phyloP scores from a whole-genome alignment of 2,113 vertebrate genomes.

The Myotis brandtii region DNA sequence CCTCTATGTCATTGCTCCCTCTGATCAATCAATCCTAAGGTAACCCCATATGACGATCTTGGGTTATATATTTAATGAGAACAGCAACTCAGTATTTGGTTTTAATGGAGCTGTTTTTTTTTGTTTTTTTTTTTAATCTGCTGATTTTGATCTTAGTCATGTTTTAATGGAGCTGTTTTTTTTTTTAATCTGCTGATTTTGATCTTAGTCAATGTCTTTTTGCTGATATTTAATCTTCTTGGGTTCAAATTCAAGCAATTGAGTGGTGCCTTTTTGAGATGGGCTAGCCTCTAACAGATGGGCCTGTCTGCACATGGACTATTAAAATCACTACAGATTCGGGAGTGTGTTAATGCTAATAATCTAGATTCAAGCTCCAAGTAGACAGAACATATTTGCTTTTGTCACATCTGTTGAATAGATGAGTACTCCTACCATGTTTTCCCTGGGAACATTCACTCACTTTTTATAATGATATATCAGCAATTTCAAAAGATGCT shows the following conservation, averaged over 20 bases:
- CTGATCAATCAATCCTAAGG: not conserved
- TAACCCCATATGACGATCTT: not conserved
- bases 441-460: constrained; percentile 49
- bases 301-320: not conserved
- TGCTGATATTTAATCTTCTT: constrained; percentile 2
- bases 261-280: not conserved
- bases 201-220: not conserved
- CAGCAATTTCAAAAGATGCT: constrained; percentile 33
- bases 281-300: not conserved
- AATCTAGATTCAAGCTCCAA: not conserved
- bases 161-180: not conserved
- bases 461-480: constrained; percentile 60
- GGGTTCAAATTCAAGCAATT: not conserved
- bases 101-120: not conserved
- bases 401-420: constrained; percentile 45
- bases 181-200: not conserved
- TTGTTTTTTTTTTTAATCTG: not conserved
- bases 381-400: not conserved
- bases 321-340: not conserved
- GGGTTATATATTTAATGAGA: not conserved
- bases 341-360: not conserved
- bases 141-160: not conserved
- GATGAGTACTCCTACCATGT: not conserved
- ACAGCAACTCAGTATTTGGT: not conserved
- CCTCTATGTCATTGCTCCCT: not conserved